Evolutionary conservation across 2,888 invertebrate species (phyloP).

Genomic region (Meghimatium bilineatum): DNA sequence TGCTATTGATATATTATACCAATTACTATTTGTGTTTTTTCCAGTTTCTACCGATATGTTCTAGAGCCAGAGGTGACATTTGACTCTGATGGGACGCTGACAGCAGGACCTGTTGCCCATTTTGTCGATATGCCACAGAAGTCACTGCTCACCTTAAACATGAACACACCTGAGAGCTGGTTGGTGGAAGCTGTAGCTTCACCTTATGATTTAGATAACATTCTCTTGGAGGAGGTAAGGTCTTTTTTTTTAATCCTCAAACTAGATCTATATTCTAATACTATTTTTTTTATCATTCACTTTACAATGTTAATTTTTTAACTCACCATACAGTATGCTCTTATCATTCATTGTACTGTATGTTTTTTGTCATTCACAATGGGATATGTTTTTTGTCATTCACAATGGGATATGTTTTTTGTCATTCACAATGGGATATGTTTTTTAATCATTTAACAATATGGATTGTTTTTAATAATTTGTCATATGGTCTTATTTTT

Average conservation of each 20-base stretch:
- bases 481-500: no score
- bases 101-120: slow-evolving; percentile 87
- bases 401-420: no score
- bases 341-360: no score
- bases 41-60: slow-evolving; percentile 96
- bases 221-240: slow-evolving; percentile 90
- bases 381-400: no score
- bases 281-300: no score
- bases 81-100: slow-evolving; percentile 83
- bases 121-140: slow-evolving; percentile 94
- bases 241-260: not conserved
- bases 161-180: slow-evolving; percentile 90
- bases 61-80: slow-evolving; percentile 93
- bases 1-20: no score
- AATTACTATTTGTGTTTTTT: slow-evolving; percentile 55
- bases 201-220: slow-evolving; percentile 97
- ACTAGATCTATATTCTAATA: not conserved
- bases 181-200: slow-evolving; percentile 81
- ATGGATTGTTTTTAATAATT: no score
- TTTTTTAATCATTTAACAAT: no score
- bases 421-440: no score
- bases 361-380: no score
- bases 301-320: no score
- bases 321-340: no score
- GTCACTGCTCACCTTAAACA: slow-evolving; percentile 91